Percentiles rank a stretch among this genome's conserved stretches.
phyloP scores from a whole-genome alignment of 1,140 invertebrate genomes.

The Lepidurus packardi region DNA sequence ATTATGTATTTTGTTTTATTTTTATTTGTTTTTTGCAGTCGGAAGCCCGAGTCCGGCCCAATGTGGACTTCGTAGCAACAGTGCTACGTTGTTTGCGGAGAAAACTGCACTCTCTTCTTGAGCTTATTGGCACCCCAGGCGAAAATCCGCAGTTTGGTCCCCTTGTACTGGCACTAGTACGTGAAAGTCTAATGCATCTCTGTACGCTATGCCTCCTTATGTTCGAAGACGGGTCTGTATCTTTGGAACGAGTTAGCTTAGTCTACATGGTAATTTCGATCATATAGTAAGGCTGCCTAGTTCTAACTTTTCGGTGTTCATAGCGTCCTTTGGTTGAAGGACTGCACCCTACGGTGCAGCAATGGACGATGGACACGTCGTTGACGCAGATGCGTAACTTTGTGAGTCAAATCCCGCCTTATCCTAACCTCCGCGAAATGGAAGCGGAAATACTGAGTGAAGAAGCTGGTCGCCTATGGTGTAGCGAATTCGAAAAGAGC shows the following conservation, averaged over 20 bases:
- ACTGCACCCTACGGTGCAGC: constrained; percentile 35
- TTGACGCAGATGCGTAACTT: constrained; percentile 36
- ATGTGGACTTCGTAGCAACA: constrained; percentile 45
- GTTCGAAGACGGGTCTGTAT: constrained; percentile 43
- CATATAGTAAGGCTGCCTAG: neutral
- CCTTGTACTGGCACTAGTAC: constrained; percentile 35
- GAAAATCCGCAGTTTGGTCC: constrained; percentile 39
- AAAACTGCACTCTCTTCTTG: constrained; percentile 41
- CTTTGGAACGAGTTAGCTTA: constrained; percentile 43
- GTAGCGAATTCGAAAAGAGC: neutral
- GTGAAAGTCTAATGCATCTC: constrained; percentile 40
- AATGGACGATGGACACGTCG: constrained; percentile 35
- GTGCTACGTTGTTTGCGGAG: constrained; percentile 42
- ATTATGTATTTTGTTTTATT: constrained; percentile 24
- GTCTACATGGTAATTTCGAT: constrained; percentile 44
- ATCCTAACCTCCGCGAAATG: neutral
- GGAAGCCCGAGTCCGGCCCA: constrained; percentile 42
- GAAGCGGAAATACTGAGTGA: neutral
- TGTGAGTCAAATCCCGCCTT: neutral
- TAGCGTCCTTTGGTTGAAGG: constrained; percentile 34
- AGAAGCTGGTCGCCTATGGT: neutral
- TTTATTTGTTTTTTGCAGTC: constrained; percentile 39
- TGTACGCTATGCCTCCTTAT: constrained; percentile 44
- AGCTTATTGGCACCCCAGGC: constrained; percentile 39
- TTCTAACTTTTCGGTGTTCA: neutral